phyloP scores from a whole-genome alignment of 2,888 invertebrate genomes.

The Synergus itoensis region DNA sequence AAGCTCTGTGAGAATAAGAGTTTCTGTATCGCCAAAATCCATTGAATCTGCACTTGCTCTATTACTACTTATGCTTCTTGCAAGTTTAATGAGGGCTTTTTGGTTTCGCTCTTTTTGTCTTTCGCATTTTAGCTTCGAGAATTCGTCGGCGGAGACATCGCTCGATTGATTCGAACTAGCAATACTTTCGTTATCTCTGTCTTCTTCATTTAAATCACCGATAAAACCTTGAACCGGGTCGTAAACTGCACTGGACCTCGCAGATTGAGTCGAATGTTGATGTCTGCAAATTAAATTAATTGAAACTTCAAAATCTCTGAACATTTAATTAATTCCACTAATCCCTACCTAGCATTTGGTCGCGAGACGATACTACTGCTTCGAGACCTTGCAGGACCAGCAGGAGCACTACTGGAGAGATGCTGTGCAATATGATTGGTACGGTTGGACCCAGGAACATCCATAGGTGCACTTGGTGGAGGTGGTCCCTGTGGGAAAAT shows the following conservation, averaged over 20 bases:
- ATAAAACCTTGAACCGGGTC: conserved; percentile 55
- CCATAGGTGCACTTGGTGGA: conserved; percentile 82
- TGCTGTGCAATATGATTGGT: conserved; percentile 60
- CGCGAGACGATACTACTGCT: neutral
- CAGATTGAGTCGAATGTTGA: conserved; percentile 64
- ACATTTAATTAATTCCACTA: neutral
- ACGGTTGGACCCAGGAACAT: conserved; percentile 79
- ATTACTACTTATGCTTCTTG: conserved; percentile 80
- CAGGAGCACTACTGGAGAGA: conserved; percentile 72
- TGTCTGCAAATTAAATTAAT: conserved; percentile 55
- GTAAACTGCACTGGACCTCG: conserved; percentile 61
- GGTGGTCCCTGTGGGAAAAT: conserved; percentile 79
- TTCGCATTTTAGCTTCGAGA: conserved; percentile 84
- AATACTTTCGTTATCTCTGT: conserved; percentile 61
- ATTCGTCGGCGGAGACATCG: conserved; percentile 81
- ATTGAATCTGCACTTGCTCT: conserved; percentile 51
- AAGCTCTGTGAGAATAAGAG: conserved; percentile 66
- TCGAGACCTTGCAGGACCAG: conserved; percentile 28
- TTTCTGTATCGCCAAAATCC: conserved; percentile 60
- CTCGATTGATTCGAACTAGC: conserved; percentile 61
- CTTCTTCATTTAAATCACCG: conserved; percentile 55
- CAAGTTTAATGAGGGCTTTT: conserved; percentile 82
- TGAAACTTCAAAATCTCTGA: neutral
- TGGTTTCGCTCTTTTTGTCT: conserved; percentile 85
- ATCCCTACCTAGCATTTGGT: conserved; percentile 2